phyloP scores from a whole-genome alignment of 2,113 vertebrate genomes.

The Phyllopteryx taeniolatus region DNA sequence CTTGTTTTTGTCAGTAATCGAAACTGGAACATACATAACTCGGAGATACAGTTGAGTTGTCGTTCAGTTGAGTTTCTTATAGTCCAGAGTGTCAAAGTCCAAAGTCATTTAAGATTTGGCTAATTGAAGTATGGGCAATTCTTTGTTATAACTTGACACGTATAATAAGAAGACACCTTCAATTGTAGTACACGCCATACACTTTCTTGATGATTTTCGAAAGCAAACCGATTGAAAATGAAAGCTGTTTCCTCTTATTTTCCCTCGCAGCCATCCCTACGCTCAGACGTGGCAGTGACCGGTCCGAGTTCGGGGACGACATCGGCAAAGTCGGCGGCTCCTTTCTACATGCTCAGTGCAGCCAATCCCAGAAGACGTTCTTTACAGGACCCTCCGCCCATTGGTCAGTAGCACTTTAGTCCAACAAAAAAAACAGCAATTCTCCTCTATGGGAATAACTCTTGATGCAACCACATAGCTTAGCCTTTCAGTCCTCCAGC shows the following conservation, averaged over 20 bases:
- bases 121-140: too few relatives aligned
- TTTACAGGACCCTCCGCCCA: conserved; percentile 81
- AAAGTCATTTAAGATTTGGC: too few relatives aligned
- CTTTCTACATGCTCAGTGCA: conserved; percentile 85
- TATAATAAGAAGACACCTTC: too few relatives aligned
- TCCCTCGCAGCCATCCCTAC: conserved; percentile 79
- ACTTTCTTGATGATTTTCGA: not conserved
- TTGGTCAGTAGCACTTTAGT: conserved; percentile 74
- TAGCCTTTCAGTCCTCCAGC: too few relatives aligned
- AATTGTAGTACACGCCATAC: too few relatives aligned
- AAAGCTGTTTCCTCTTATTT: conserved; percentile 13
- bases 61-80: too few relatives aligned
- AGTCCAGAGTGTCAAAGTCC: too few relatives aligned
- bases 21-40: too few relatives aligned
- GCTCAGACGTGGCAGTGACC: conserved; percentile 81
- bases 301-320: conserved; percentile 81
- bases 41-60: too few relatives aligned
- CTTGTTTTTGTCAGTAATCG: too few relatives aligned
- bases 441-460: not conserved
- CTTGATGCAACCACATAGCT: too few relatives aligned
- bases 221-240: not conserved
- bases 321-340: conserved; percentile 83
- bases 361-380: conserved; percentile 88
- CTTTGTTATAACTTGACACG: too few relatives aligned
- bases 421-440: not conserved